A percentile compares a stretch with the other conserved stretches of the same genome.
Evolutionary conservation across 2,113 vertebrate species (phyloP).

Genomic region (Erythrocebus patas): DNA sequence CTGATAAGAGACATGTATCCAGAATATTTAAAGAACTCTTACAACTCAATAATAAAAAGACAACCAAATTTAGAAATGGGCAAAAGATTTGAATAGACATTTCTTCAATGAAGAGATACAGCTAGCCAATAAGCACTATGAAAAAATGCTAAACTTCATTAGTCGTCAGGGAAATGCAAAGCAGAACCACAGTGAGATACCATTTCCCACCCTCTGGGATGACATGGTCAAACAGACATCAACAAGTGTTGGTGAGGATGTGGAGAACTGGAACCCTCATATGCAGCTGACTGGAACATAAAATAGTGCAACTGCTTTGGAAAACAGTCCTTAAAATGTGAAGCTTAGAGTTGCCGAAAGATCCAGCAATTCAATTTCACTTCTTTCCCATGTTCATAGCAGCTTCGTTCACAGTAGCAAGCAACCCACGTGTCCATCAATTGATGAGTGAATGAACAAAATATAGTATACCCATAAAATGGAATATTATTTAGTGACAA

Average conservation of each 20-base stretch:
- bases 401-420: not conserved
- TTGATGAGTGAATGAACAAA: not conserved
- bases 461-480: not conserved
- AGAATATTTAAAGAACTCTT: not conserved
- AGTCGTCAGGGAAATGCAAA: not conserved
- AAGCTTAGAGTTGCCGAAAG: not conserved
- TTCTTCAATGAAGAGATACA: not conserved
- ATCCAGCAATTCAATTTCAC: not conserved
- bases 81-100: not conserved
- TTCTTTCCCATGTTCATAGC: not conserved
- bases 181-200: not conserved
- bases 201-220: not conserved
- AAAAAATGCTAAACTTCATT: not conserved
- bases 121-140: not conserved
- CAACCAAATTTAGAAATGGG: not conserved
- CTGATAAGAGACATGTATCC: not conserved
- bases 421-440: not conserved
- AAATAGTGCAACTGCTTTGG: not conserved
- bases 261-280: not conserved
- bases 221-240: not conserved
- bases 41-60: not conserved
- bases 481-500: not conserved
- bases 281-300: not conserved
- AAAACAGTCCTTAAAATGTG: not conserved
- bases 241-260: not conserved